These are phyloP conservation scores for Zosterops borbonicus DNA, from an alignment of 2,113 vertebrate species.

Conservation along the genomic window DNA sequence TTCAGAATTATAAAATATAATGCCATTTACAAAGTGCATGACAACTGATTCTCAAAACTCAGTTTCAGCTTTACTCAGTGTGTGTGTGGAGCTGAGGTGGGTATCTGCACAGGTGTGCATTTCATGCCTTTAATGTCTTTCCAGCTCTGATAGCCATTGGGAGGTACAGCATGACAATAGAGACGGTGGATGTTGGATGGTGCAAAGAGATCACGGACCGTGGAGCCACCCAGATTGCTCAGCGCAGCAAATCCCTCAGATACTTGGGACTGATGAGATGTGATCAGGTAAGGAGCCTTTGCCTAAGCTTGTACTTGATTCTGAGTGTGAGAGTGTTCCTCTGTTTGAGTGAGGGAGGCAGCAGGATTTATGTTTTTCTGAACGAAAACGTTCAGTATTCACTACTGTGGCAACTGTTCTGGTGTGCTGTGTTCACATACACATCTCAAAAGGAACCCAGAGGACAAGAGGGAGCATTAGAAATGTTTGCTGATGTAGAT, in stretches of 20 bases:
- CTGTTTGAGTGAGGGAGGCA: background rate
- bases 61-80: background rate
- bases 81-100: background rate
- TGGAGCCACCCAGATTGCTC: constrained; percentile 94
- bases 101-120: background rate
- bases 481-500: background rate
- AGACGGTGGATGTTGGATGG: constrained; percentile 98
- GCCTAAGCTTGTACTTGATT: background rate
- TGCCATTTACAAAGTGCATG: background rate
- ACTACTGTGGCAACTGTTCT: background rate
- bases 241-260: constrained; percentile 94
- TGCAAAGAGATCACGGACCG: constrained; percentile 98
- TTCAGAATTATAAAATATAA: background rate
- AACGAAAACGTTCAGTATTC: background rate
- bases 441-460: background rate
- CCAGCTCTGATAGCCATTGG: constrained; percentile 96
- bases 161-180: constrained; percentile 93
- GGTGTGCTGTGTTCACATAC: background rate
- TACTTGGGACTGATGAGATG: constrained; percentile 98
- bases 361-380: background rate
- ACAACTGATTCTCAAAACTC: background rate
- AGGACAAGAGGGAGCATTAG: background rate
- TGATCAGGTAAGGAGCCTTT: constrained; percentile 87
- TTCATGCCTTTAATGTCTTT: constrained; percentile 12
- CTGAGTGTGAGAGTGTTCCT: background rate